Conservation (phyloP, 1,140 invertebrate genomes). For the Procambarus clarkii region DNA sequence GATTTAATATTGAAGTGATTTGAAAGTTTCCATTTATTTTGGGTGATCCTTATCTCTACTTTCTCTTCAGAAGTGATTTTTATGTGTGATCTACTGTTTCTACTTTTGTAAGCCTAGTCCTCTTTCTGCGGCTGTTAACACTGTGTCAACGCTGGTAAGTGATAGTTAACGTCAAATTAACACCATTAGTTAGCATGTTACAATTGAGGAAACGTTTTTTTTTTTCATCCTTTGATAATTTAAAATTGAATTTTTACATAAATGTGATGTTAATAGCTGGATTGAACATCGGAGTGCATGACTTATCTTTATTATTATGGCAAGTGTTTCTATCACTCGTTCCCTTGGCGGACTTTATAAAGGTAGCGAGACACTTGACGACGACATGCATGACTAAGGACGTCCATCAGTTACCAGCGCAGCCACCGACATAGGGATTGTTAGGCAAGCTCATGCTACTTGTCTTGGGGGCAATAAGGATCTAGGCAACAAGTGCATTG, state of each 20-base stretch:
- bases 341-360: background rate
- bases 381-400: background rate
- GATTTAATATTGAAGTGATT: conserved; percentile 7
- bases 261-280: background rate
- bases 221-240: background rate
- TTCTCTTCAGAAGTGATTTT: conserved; percentile 25
- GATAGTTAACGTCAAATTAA: conserved; percentile 8
- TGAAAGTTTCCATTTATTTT: conserved; percentile 23
- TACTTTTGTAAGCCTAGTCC: conserved; percentile 69
- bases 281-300: background rate
- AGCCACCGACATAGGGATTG: conserved; percentile 41
- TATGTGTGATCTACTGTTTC: conserved; percentile 64
- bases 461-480: conserved; percentile 36
- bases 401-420: conserved; percentile 25
- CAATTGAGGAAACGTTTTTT: background rate
- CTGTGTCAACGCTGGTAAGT: conserved; percentile 32
- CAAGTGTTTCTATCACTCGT: background rate
- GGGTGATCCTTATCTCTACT: conserved; percentile 34
- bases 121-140: conserved; percentile 29
- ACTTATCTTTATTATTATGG: background rate
- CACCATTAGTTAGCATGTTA: background rate
- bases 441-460: conserved; percentile 34
- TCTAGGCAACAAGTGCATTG: conserved; percentile 60
- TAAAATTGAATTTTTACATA: background rate
- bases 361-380: background rate